Evolutionary conservation across 2,113 vertebrate species (phyloP).

Genomic region (Elachura formosa): DNA sequence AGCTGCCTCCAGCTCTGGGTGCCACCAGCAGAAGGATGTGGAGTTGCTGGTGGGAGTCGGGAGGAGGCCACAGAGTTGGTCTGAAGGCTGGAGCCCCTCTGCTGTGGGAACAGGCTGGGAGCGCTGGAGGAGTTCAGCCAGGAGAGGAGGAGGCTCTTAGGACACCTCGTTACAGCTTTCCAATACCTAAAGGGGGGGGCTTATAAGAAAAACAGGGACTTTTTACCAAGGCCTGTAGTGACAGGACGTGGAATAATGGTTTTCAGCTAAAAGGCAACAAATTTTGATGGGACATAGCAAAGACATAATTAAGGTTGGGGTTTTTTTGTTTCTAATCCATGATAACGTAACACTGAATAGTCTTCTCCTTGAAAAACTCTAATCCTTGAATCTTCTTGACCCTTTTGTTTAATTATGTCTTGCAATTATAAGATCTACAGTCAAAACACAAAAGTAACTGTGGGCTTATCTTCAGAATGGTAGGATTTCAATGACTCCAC

Average conservation of each 20-base stretch:
- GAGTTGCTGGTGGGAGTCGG: neutral
- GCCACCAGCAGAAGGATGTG: neutral
- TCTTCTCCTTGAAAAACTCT: neutral
- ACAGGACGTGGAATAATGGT: neutral
- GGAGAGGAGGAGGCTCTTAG: neutral
- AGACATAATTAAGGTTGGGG: neutral
- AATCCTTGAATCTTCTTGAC: neutral
- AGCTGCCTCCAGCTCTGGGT: neutral
- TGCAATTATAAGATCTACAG: neutral
- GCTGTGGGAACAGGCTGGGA: neutral
- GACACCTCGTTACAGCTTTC: neutral
- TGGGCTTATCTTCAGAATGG: neutral
- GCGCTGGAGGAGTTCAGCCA: neutral
- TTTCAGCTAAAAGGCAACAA: neutral
- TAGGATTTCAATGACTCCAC: neutral
- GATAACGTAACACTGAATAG: neutral
- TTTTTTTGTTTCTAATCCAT: neutral
- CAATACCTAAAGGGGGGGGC: neutral
- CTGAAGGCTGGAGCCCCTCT: neutral
- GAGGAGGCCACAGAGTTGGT: neutral
- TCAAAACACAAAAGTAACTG: neutral
- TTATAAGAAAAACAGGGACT: neutral
- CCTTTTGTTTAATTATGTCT: neutral
- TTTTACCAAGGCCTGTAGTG: neutral
- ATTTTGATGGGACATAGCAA: neutral